Percentiles rank a stretch among this genome's conserved stretches.
phyloP scores from a whole-genome alignment of 1,140 invertebrate species.

The Aphaenogaster ashmeadi region DNA sequence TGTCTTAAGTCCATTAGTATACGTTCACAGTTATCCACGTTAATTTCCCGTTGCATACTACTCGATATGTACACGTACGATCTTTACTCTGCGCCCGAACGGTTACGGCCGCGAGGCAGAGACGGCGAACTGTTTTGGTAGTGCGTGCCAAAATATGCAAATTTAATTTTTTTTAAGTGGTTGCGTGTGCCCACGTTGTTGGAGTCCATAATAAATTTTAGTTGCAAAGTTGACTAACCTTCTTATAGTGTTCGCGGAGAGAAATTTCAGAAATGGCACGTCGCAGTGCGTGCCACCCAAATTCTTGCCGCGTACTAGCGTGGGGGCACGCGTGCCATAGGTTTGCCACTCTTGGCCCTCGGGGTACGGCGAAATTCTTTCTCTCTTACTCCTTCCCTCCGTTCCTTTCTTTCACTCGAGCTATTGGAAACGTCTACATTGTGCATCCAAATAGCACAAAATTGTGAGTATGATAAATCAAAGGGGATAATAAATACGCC shows the following conservation, averaged over 20 bases:
- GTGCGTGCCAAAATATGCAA: conserved; percentile 60
- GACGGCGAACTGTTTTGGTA: conserved; percentile 51
- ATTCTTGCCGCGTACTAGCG: not conserved
- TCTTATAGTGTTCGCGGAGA: not conserved
- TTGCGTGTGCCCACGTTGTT: conserved; percentile 56
- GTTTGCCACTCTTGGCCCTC: not conserved
- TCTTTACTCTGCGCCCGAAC: conserved; percentile 32
- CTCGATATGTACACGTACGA: conserved; percentile 42
- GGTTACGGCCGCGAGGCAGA: conserved; percentile 47
- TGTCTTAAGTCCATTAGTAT: conserved; percentile 59
- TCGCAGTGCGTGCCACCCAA: conserved; percentile 32
- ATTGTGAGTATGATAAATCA: conserved; percentile 50
- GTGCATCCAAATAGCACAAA: conserved; percentile 44
- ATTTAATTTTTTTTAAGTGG: conserved; percentile 51
- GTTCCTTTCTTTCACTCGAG: not conserved
- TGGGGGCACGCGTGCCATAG: conserved; percentile 23
- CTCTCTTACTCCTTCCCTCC: not conserved
- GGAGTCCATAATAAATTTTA: conserved; percentile 62
- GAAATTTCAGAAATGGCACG: conserved; percentile 34
- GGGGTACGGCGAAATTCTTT: conserved; percentile 1
- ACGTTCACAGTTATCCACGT: conserved; percentile 58
- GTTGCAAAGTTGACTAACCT: conserved; percentile 45
- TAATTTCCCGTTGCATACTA: conserved; percentile 60
- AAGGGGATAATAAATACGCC: conserved; percentile 48
- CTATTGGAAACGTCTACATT: conserved; percentile 33